A percentile compares a stretch with the other conserved stretches of the same genome.
phyloP scores from a whole-genome alignment of 30 jellyfish, hydroid and myxozoan species.

The Pseudorhiza aurosa region DNA sequence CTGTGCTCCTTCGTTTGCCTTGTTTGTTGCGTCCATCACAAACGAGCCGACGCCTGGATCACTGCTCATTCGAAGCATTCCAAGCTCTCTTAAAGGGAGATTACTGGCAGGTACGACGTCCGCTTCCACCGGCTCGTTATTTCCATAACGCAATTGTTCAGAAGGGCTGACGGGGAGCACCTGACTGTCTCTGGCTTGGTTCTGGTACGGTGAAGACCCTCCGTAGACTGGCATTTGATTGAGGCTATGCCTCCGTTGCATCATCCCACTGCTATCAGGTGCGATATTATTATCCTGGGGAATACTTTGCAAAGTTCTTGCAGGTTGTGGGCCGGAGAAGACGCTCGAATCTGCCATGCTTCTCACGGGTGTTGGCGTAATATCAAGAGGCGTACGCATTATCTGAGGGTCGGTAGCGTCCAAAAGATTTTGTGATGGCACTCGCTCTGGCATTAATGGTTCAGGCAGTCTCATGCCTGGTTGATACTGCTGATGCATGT shows the following conservation, averaged over 20 bases:
- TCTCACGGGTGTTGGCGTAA: slow-evolving; percentile 3
- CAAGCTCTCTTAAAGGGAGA: no score
- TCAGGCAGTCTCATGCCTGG: slow-evolving; percentile 51
- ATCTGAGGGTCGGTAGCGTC: not conserved
- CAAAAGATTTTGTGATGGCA: not conserved
- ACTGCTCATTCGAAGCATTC: no score
- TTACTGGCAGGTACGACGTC: not conserved
- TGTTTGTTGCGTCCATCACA: no score
- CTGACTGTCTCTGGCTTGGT: not conserved
- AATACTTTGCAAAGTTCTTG: not conserved
- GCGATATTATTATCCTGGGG: not conserved
- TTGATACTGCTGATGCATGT: slow-evolving; percentile 43
- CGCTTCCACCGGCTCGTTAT: not conserved
- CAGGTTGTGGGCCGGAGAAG: not conserved
- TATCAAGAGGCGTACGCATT: not conserved
- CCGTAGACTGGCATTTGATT: not conserved
- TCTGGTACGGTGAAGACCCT: not conserved
- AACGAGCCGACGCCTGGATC: no score
- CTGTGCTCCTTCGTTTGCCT: no score
- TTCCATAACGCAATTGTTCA: not conserved
- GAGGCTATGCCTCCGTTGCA: not conserved
- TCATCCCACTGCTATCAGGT: not conserved
- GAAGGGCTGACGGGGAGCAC: not conserved
- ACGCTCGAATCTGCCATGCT: not conserved
- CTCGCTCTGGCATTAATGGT: slow-evolving; percentile 50